Evolutionary conservation across 1,140 invertebrate genomes (phyloP).

Genomic region (Spodoptera litura): DNA sequence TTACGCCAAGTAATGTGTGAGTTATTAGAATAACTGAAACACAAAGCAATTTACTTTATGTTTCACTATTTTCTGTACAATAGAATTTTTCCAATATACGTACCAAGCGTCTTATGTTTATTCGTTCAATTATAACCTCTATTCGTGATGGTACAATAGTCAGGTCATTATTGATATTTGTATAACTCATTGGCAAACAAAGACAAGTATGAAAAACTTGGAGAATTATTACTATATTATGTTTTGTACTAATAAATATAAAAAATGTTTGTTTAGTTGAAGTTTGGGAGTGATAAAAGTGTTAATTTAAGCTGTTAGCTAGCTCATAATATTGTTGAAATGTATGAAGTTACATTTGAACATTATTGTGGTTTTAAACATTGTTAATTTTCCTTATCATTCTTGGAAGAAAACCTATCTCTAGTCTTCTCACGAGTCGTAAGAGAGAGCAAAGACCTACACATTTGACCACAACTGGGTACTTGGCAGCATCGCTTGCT

Average conservation of each 20-base stretch:
- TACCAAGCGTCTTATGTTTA: background rate
- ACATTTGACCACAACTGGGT: too few relatives aligned
- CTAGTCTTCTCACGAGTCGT: too few relatives aligned
- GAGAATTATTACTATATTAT: background rate
- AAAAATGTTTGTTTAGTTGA: background rate
- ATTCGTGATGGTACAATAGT: slow-evolving; percentile 21
- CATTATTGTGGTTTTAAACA: too few relatives aligned
- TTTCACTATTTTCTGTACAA: background rate
- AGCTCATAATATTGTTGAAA: too few relatives aligned
- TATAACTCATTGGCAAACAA: background rate
- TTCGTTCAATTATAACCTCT: background rate
- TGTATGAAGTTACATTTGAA: too few relatives aligned
- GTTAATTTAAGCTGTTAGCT: background rate
- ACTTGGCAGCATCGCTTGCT: too few relatives aligned
- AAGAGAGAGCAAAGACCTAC: too few relatives aligned
- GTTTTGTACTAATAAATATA: background rate
- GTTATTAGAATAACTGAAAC: too few relatives aligned
- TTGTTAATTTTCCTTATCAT: too few relatives aligned
- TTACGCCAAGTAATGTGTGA: too few relatives aligned
- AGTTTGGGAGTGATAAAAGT: background rate
- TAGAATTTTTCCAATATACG: background rate
- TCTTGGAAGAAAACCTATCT: too few relatives aligned
- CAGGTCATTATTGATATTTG: background rate
- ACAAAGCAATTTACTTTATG: too few relatives aligned
- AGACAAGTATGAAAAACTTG: background rate